Evolutionary conservation across 2,888 invertebrate genomes (phyloP).

Genomic region (Unio delphinus): DNA sequence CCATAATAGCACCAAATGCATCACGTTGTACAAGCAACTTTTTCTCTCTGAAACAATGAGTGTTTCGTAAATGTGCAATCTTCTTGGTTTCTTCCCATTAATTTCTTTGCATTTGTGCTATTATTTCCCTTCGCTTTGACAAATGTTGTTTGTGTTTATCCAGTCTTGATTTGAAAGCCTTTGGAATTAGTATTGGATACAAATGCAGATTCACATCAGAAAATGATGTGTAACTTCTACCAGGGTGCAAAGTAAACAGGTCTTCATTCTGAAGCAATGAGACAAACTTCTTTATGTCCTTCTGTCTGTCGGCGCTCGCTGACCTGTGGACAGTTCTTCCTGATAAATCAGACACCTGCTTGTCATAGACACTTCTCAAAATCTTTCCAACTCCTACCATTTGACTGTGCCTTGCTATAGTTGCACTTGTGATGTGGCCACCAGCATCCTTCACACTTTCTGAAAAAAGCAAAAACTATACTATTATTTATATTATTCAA

Average conservation of each 20-base stretch:
- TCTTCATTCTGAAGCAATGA: slow-evolving; percentile 9
- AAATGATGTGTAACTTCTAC: slow-evolving; percentile 7
- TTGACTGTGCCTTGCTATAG: slow-evolving; percentile 28
- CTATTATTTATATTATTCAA: no score
- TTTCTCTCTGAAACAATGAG: no score
- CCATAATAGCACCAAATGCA: no score
- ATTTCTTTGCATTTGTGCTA: slow-evolving; percentile 2
- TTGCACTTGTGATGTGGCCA: slow-evolving; percentile 24
- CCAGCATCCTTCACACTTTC: slow-evolving; percentile 25
- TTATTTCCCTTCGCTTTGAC: slow-evolving; percentile 1
- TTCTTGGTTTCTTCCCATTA: not conserved
- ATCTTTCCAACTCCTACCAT: slow-evolving; percentile 24
- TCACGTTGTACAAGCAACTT: no score
- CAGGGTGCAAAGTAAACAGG: slow-evolving; percentile 8
- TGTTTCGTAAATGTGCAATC: no score
- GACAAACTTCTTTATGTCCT: slow-evolving; percentile 15
- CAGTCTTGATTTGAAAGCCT: slow-evolving; percentile 4
- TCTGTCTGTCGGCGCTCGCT: slow-evolving; percentile 1
- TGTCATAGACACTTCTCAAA: slow-evolving; percentile 12
- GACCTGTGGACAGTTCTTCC: slow-evolving; percentile 1
- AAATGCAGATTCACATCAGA: slow-evolving; percentile 1
- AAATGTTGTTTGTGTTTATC: slow-evolving; percentile 1
- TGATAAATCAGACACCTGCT: slow-evolving; percentile 7
- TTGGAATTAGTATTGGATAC: slow-evolving; percentile 5
- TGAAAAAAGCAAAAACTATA: slow-evolving; percentile 6